A percentile compares a stretch with the other conserved stretches of the same genome.
phyloP scores from a whole-genome alignment of 2,888 invertebrate species.

The Lottia scabra region DNA sequence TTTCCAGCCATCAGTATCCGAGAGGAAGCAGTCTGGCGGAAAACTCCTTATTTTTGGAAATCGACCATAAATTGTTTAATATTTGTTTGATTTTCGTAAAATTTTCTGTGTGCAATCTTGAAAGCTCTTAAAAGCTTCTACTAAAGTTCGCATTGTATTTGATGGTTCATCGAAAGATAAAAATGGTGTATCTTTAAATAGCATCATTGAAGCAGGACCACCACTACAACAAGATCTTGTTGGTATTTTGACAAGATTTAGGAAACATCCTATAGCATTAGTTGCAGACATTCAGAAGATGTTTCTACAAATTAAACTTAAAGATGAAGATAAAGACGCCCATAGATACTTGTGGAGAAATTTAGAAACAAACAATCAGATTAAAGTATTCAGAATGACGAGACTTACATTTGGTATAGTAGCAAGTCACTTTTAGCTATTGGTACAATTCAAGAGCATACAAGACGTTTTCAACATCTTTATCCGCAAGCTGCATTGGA shows the following conservation, averaged over 20 bases:
- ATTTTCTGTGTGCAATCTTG: too few species aligned
- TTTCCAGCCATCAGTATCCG: too few species aligned
- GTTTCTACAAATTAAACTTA: background rate
- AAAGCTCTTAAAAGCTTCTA: background rate
- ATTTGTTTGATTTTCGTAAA: too few species aligned
- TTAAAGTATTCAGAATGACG: background rate
- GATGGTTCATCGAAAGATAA: background rate
- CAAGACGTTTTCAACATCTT: too few species aligned
- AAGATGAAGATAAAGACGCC: background rate
- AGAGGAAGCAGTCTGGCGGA: too few species aligned
- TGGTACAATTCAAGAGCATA: too few species aligned
- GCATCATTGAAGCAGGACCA: background rate
- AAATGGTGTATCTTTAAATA: background rate
- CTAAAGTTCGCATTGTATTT: background rate
- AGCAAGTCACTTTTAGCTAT: too few species aligned
- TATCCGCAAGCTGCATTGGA: too few species aligned
- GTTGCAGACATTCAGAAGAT: background rate
- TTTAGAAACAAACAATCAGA: background rate
- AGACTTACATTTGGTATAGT: too few species aligned
- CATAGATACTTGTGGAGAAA: background rate
- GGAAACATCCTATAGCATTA: background rate
- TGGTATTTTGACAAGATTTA: background rate
- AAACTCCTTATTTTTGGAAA: too few species aligned
- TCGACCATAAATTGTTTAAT: too few species aligned
- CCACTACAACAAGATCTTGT: background rate